phyloP scores from a whole-genome alignment of 2,888 invertebrate species.

The Euzetes globulus region DNA sequence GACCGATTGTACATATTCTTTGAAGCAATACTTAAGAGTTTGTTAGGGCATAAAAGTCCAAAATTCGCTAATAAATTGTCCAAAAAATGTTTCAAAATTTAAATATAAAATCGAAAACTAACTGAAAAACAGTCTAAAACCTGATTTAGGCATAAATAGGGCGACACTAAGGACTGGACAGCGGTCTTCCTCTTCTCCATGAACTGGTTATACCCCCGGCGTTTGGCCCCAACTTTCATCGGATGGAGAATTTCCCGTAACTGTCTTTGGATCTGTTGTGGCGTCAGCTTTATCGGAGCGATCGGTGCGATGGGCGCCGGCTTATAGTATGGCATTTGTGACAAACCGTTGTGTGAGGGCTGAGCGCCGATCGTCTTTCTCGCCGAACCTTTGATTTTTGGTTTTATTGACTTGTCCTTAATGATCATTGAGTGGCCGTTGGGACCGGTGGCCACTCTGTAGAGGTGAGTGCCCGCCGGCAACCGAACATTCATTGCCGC shows the following conservation, averaged over 20 bases:
- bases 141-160: conserved; percentile 3
- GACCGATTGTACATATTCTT: too few species aligned
- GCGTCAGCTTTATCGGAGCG: conserved; percentile 31
- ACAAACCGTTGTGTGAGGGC: background rate
- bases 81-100: conserved; percentile 23
- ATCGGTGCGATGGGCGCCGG: conserved; percentile 33
- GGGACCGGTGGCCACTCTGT: conserved; percentile 26
- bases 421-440: conserved; percentile 33
- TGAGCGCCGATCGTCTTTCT: conserved; percentile 2
- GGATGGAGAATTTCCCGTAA: background rate
- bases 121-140: background rate
- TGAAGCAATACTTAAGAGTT: background rate
- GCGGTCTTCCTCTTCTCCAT: background rate
- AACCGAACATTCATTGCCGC: conserved; percentile 2
- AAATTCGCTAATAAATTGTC: background rate
- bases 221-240: background rate
- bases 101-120: too few species aligned
- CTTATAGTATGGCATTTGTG: background rate
- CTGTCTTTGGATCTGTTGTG: conserved; percentile 26
- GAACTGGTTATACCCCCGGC: background rate
- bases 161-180: background rate
- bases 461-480: conserved; percentile 25
- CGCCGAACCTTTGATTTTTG: background rate
- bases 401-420: conserved; percentile 19
- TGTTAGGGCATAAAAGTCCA: background rate